phyloP scores from a whole-genome alignment of 2,113 vertebrate species.

The Orientallactaga bullata region DNA sequence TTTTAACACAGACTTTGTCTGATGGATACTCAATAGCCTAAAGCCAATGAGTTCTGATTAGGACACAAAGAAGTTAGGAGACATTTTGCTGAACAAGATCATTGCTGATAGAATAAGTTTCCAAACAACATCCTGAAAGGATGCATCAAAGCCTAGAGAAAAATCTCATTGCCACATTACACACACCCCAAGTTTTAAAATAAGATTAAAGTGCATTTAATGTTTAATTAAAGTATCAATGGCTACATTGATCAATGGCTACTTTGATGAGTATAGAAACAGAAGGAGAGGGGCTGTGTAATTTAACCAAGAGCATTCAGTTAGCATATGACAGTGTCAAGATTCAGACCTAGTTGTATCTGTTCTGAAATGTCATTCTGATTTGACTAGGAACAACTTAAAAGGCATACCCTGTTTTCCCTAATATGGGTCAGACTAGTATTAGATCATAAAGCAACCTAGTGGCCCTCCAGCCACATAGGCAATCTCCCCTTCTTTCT shows the following conservation, averaged over 20 bases:
- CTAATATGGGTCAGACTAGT: background rate
- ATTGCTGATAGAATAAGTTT: background rate
- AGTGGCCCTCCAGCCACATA: background rate
- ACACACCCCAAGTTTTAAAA: background rate
- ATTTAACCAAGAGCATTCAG: background rate
- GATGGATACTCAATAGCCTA: background rate
- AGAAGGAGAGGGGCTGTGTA: background rate
- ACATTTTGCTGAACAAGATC: background rate
- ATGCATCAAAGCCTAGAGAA: background rate
- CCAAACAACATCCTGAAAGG: background rate
- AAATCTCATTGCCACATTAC: background rate
- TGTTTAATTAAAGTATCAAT: background rate
- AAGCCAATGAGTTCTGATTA: background rate
- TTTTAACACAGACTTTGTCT: background rate
- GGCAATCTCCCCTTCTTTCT: background rate
- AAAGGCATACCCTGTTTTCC: background rate
- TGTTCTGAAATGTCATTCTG: background rate
- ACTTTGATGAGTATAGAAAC: background rate
- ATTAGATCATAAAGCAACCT: background rate
- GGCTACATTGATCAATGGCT: background rate
- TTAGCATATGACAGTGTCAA: background rate
- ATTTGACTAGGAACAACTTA: background rate
- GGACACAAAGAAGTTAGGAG: background rate
- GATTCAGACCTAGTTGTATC: background rate
- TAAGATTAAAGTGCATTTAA: background rate